Conservation (phyloP, 1,140 invertebrate species). For the Aphis craccivora region DNA sequence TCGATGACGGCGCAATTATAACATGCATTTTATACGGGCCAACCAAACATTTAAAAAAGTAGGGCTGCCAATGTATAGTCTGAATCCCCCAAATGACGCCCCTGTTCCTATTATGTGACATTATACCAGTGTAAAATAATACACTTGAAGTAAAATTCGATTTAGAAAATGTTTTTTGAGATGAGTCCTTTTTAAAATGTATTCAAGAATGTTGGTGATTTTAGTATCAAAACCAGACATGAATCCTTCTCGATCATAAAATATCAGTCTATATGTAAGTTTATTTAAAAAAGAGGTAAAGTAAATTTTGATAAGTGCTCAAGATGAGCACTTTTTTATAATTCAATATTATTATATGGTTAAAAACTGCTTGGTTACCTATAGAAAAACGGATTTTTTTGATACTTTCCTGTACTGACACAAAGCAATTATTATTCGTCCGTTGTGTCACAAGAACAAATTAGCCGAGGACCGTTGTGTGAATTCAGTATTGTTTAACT, state of each 20-base stretch:
- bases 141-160: background rate
- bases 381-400: background rate
- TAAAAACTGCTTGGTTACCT: background rate
- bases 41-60: too few species aligned
- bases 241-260: background rate
- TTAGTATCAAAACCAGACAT: background rate
- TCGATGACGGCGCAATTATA: too few species aligned
- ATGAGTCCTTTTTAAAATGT: background rate
- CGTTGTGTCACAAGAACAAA: background rate
- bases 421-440: background rate
- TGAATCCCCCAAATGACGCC: too few species aligned
- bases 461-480: background rate
- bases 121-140: too few species aligned
- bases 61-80: too few species aligned
- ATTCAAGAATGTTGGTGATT: background rate
- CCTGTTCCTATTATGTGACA: background rate
- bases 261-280: background rate
- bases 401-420: background rate
- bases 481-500: background rate
- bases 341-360: too few species aligned
- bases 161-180: background rate
- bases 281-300: background rate
- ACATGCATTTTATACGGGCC: too few species aligned
- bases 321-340: background rate
- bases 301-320: background rate